Evolutionary conservation across 1,140 invertebrate genomes (phyloP).

Genomic region (Zaprionus davidi): DNA sequence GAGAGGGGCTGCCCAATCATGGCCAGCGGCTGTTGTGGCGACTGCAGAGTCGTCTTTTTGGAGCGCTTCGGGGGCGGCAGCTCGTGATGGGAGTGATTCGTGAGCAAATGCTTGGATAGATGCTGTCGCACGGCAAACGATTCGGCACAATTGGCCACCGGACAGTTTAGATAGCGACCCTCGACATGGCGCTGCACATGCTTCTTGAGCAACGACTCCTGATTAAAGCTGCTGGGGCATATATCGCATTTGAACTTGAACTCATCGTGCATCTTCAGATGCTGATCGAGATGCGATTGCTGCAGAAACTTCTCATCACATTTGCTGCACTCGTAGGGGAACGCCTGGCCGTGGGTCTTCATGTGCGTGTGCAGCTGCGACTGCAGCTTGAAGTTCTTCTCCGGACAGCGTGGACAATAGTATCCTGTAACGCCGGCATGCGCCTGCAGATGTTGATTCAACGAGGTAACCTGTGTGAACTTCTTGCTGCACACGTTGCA

Average conservation of each 20-base stretch:
- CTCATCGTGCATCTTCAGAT: slow-evolving; percentile 82
- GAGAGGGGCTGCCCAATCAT: slow-evolving; percentile 78
- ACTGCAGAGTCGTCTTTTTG: slow-evolving; percentile 74
- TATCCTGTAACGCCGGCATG: slow-evolving; percentile 83
- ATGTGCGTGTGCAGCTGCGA: slow-evolving; percentile 83
- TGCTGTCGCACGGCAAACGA: slow-evolving; percentile 83
- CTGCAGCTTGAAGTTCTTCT: slow-evolving; percentile 84
- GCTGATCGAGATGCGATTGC: slow-evolving; percentile 81
- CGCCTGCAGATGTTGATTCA: slow-evolving; percentile 84
- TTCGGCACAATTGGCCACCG: slow-evolving; percentile 80
- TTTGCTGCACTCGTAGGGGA: slow-evolving; percentile 80
- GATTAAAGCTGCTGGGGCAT: slow-evolving; percentile 82
- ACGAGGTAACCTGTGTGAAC: slow-evolving; percentile 83
- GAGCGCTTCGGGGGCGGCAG: slow-evolving; percentile 82
- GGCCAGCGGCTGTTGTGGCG: slow-evolving; percentile 74
- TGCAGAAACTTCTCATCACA: slow-evolving; percentile 84
- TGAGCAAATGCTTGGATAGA: slow-evolving; percentile 82
- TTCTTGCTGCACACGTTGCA: slow-evolving; percentile 84
- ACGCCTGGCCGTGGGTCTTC: slow-evolving; percentile 81
- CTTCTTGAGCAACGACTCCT: slow-evolving; percentile 82
- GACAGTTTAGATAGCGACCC: slow-evolving; percentile 79
- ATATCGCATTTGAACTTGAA: slow-evolving; percentile 84
- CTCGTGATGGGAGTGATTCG: slow-evolving; percentile 79
- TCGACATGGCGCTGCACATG: slow-evolving; percentile 83
- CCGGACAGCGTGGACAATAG: slow-evolving; percentile 81